Conservation (phyloP, 2,113 vertebrate species). For the Hydrochoerus hydrochaeris region DNA sequence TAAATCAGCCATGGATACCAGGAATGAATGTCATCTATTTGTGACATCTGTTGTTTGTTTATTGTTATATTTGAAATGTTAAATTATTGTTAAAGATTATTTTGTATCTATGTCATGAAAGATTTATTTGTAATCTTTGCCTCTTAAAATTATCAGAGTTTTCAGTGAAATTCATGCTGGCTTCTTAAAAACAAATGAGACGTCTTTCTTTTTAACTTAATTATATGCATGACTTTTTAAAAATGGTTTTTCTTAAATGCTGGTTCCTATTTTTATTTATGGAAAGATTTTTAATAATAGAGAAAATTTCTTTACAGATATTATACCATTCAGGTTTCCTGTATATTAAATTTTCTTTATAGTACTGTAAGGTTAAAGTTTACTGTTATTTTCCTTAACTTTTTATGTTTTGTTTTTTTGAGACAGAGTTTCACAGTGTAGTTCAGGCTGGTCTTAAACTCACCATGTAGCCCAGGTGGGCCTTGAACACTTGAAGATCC, state of each 20-base stretch:
- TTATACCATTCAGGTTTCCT: background rate
- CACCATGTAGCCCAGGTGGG: too few relatives aligned
- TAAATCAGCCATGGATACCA: background rate
- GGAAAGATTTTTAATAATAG: background rate
- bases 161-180: background rate
- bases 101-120: background rate
- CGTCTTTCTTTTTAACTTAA: background rate
- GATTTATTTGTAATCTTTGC: background rate
- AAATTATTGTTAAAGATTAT: background rate
- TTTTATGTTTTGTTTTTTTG: background rate
- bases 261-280: background rate
- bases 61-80: slow-evolving; percentile 2
- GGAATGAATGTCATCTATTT: background rate
- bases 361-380: background rate
- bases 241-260: background rate
- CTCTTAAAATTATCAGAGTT: slow-evolving; percentile 32
- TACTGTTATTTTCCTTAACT: slow-evolving; percentile 29
- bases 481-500: background rate
- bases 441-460: background rate
- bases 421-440: background rate
- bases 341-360: background rate
- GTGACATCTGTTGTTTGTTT: slow-evolving; percentile 3
- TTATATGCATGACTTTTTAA: background rate
- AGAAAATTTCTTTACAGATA: slow-evolving; percentile 9
- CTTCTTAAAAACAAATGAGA: background rate